These are phyloP conservation scores for Cerastis leucographa DNA, from an alignment of 2,888 invertebrate species.

Conservation along the genomic window DNA sequence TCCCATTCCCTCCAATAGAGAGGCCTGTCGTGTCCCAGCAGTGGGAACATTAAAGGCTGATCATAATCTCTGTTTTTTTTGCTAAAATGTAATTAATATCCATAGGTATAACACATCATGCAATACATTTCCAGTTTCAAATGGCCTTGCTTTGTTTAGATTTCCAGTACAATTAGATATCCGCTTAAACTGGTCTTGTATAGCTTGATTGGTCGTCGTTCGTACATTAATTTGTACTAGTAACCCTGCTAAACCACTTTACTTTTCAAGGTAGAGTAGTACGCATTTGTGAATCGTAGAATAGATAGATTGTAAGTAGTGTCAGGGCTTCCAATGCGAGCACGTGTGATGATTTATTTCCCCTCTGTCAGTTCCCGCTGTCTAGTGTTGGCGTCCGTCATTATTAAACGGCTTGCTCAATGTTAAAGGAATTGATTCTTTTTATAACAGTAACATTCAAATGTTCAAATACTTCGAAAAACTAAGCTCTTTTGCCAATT, in stretches of 20 bases:
- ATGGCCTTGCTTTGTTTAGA: too few relatives aligned
- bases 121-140: too few relatives aligned
- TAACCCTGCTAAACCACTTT: background rate
- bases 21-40: background rate
- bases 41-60: background rate
- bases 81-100: too few relatives aligned
- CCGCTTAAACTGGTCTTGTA: too few relatives aligned
- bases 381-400: slow-evolving; percentile 1
- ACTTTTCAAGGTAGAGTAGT: background rate
- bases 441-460: background rate
- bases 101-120: background rate
- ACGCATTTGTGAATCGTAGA: background rate
- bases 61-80: background rate
- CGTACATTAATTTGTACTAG: background rate
- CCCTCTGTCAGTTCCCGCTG: background rate
- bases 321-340: background rate
- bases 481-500: background rate
- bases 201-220: too few relatives aligned
- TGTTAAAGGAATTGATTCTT: background rate
- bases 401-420: slow-evolving; percentile 13
- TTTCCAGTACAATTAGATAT: too few relatives aligned
- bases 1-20: background rate
- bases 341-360: slow-evolving; percentile 35
- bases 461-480: background rate
- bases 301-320: slow-evolving; percentile 8